These are phyloP conservation scores for Drosophila paranaensis DNA, from an alignment of 2,888 invertebrate species.

Conservation along the genomic window DNA sequence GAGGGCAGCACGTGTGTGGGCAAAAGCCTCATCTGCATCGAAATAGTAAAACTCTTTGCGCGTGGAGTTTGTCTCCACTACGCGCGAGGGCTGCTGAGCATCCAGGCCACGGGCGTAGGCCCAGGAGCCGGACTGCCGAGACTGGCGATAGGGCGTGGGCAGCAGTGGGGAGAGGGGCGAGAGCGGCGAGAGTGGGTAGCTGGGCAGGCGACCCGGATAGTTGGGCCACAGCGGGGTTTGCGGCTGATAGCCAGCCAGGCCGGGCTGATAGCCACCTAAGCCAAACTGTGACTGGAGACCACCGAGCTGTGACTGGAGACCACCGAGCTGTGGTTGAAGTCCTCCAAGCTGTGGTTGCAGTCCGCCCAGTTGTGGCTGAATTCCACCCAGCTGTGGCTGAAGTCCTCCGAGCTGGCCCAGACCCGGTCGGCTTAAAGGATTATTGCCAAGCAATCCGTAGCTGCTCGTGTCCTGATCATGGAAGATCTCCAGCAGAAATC, in stretches of 20 bases:
- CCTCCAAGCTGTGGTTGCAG: conserved; percentile 44
- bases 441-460: conserved; percentile 40
- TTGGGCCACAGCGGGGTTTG: conserved; percentile 31
- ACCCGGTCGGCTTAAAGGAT: conserved; percentile 9
- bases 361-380: conserved; percentile 44
- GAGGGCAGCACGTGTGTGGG: conserved; percentile 47
- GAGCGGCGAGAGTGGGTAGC: conserved; percentile 14
- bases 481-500: conserved; percentile 86
- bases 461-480: conserved; percentile 86
- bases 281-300: conserved; percentile 32
- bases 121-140: conserved; percentile 55
- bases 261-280: not conserved
- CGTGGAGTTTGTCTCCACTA: conserved; percentile 82
- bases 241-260: conserved; percentile 8
- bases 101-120: conserved; percentile 61
- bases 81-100: conserved; percentile 70
- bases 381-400: conserved; percentile 20
- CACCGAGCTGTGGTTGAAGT: conserved; percentile 44
- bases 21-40: conserved; percentile 72
- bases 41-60: conserved; percentile 80
- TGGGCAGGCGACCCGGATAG: conserved; percentile 28
- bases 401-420: not conserved
- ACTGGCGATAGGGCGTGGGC: conserved; percentile 63
- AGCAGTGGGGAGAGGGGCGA: conserved; percentile 31
- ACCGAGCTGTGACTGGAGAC: conserved; percentile 38